phyloP scores from a whole-genome alignment of 92 coral and sea anemone genomes.

The Hydrozoanthus gracilis region DNA sequence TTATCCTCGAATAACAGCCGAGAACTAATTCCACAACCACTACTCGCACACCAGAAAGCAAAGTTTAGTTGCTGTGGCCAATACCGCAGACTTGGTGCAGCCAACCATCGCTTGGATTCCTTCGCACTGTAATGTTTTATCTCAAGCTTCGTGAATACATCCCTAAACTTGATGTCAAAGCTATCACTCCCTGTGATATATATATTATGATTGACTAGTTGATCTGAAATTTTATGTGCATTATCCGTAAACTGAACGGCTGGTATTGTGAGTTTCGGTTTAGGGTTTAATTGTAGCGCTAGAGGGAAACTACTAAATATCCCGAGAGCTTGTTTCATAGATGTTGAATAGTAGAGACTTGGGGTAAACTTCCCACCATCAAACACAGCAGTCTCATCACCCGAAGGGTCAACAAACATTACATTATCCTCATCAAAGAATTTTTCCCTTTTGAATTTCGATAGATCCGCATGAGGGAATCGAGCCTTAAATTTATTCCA shows the following conservation, averaged over 20 bases:
- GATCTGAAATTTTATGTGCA: not conserved
- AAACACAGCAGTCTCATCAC: conserved; percentile 31
- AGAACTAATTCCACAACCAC: conserved; percentile 13
- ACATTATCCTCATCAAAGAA: conserved; percentile 6
- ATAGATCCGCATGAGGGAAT: not conserved
- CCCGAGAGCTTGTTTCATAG: conserved; percentile 11
- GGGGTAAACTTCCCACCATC: not conserved
- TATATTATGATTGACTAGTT: not conserved
- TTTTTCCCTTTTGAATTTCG: not conserved
- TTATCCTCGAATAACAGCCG: conserved; percentile 12
- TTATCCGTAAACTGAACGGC: not conserved
- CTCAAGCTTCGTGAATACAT: conserved; percentile 4
- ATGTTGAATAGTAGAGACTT: not conserved
- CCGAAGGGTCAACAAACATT: not conserved
- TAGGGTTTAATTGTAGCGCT: not conserved
- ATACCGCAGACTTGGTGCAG: not conserved
- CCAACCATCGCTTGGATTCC: not conserved
- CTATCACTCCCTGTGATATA: conserved; percentile 2
- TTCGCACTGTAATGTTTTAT: not conserved
- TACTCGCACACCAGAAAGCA: conserved; percentile 12
- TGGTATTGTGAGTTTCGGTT: not conserved
- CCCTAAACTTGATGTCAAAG: not conserved
- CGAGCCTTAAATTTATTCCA: not conserved
- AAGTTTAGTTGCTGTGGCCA: conserved; percentile 1
- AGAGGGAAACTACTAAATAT: not conserved